phyloP scores from a whole-genome alignment of 2,888 invertebrate species.

The Tortrix viridana region DNA sequence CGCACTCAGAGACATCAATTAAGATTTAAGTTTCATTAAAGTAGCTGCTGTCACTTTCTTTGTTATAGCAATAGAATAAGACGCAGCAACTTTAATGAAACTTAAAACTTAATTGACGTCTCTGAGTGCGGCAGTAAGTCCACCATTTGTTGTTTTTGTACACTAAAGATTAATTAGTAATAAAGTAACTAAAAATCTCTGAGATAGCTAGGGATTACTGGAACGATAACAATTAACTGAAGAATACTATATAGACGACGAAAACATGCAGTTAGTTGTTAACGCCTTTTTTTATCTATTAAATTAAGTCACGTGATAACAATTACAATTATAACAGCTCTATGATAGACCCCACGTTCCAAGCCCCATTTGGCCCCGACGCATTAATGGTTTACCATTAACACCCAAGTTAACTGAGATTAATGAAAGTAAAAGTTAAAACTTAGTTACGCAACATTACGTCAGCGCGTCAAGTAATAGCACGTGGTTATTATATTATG shows the following conservation, averaged over 20 bases:
- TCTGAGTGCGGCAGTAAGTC: no score
- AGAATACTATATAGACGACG: neutral
- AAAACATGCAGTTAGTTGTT: neutral
- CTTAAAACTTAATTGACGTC: no score
- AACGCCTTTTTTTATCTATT: neutral
- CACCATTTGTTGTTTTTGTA: no score
- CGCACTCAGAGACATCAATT: no score
- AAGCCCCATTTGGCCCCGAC: neutral
- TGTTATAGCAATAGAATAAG: no score
- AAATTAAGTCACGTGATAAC: neutral
- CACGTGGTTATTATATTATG: conserved; percentile 11
- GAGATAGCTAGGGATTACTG: no score
- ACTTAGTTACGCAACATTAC: conserved; percentile 10
- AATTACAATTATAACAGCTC: neutral
- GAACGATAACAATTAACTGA: no score
- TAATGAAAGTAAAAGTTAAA: conserved; percentile 18
- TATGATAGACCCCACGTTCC: neutral
- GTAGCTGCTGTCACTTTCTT: no score
- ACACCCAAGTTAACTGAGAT: conserved; percentile 9
- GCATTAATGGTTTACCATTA: conserved; percentile 6
- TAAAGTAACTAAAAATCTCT: no score
- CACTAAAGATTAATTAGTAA: no score
- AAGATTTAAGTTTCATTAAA: no score
- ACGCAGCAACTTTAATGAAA: no score
- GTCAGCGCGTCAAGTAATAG: conserved; percentile 7